Evolutionary conservation across 1,140 invertebrate genomes (phyloP), one percentile per base, ranked within the genome.

Genomic region (Liolophura sinensis): DNA sequence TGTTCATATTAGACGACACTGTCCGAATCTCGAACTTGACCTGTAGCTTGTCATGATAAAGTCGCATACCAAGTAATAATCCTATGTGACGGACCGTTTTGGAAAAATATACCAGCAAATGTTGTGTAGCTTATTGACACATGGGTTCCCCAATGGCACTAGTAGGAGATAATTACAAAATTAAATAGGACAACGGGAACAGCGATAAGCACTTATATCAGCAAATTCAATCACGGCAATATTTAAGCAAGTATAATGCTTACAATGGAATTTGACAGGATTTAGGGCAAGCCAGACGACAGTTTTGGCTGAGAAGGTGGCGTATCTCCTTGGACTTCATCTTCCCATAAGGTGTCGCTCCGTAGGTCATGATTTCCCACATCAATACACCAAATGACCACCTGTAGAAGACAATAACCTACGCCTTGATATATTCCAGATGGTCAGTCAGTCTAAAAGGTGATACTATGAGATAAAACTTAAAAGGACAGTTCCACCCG

Each of bases 311-410:
- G 6, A 83, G 67, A 18, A 77, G 66, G 31, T 90, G 88, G 81
- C 91, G 93, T 9, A 95, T 86, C 79, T 92, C 90, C 74, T 93
- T 91, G 1, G 91, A 88, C 31, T 90, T 88, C 16, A 94, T 88
- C 47, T 92, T 91, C 0, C 92, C 92, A 85, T 95, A 96, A 0
- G 93, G 93, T 62, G 89, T 90, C 0, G 89, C 82, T 14, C 85
- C 85, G 6, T 85, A 75, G 0, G 81, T 82, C 56, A 84, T 83
- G 9, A 87, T 81, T 71, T 87, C 86, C 86, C 86, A 87, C 25
- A 86, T 60, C 20, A 85, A 75, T 3, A 87, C 78, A 9, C 85
- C 86, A 72, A 82, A 87, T 9, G 84, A 79, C 85, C 85, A 87
- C 76, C 86, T 81, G 69, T 24, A 71, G 67, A 49, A 58, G 47